A percentile compares a stretch with the other conserved stretches of the same genome.
phyloP scores from a whole-genome alignment of 1,140 invertebrate species.

The Lucilia sericata region DNA sequence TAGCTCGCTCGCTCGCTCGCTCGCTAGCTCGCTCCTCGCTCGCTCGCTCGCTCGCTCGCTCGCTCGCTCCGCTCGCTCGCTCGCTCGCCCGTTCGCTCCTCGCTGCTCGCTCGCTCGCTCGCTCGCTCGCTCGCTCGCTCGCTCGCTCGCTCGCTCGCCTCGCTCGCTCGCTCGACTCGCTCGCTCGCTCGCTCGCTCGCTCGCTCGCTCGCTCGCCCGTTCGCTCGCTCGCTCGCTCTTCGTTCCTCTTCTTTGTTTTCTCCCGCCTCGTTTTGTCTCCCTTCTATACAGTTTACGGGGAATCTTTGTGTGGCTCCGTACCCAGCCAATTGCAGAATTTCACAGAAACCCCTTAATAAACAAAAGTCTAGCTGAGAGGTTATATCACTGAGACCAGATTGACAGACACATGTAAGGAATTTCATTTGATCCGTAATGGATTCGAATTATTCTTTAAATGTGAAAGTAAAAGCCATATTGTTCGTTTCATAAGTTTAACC shows the following conservation, averaged over 20 bases:
- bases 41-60: too few relatives aligned
- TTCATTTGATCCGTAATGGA: slow-evolving; percentile 58
- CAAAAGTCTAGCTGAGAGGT: slow-evolving; percentile 60
- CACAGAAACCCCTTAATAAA: slow-evolving; percentile 57
- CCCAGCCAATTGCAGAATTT: slow-evolving; percentile 53
- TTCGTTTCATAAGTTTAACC: slow-evolving; percentile 57
- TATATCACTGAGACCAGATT: slow-evolving; percentile 62
- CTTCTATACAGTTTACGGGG: slow-evolving; percentile 53
- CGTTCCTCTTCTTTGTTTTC: slow-evolving; percentile 56
- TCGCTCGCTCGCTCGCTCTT: too few relatives aligned
- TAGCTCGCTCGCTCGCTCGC: too few relatives aligned
- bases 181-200: too few relatives aligned
- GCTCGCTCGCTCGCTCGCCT: too few relatives aligned
- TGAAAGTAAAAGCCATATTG: slow-evolving; percentile 54
- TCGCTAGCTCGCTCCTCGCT: too few relatives aligned
- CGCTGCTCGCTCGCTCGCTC: too few relatives aligned
- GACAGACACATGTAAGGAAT: slow-evolving; percentile 61
- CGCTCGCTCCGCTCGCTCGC: too few relatives aligned
- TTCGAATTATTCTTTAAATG: slow-evolving; percentile 60
- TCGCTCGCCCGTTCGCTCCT: too few relatives aligned
- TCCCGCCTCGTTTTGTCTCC: slow-evolving; percentile 47
- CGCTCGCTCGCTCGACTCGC: too few relatives aligned
- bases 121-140: too few relatives aligned
- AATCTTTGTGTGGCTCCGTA: slow-evolving; percentile 41
- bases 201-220: too few relatives aligned